Evolutionary conservation across 2,888 invertebrate species (phyloP), one percentile per base, ranked within the genome.

Genomic region (Blomia tropicalis): DNA sequence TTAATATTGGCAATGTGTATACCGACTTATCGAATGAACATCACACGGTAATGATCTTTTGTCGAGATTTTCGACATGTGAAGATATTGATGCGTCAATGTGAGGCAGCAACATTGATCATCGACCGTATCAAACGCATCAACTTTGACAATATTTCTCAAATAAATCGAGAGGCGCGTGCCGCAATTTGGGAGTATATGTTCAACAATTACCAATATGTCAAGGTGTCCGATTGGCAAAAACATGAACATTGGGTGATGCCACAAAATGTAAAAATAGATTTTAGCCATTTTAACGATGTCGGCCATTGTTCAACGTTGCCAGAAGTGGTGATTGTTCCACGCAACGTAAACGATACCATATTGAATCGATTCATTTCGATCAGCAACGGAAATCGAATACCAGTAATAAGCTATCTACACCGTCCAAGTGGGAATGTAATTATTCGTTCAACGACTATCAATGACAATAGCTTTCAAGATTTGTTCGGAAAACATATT

Each of bases 331-430:
- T 65, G 11, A 43, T 65, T 27, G 58, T 58, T 5, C 63, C 63
- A 1, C 58, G 53, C 23, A 19, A 58, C 22, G 27, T 65, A n/a
- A 32, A 41, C 31, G 65, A 65, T 30, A 30, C 25, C 7, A 43
- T 23, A 23, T 51, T 65, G 4, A 51, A 64, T 14, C n/a, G 31
- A 1, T 23, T 30, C 5, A 31, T 58, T 7, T 63, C 63, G 2
- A 30, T 36, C 11, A 51, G 41, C 14, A 23, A 43, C 47, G 63
- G 65, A 32, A 51, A 63, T 7, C 59, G 65, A 32, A 63, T 65
- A 25, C 65, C 65, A 1, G 47, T 65, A 11, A 51, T 65, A n/a
- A 59, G 53, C 25, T 65, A 47, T 60, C 29, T 63, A 5, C 29
- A 53, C 25, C 54, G 54, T 17, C 5, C 29, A n/a, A 59, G 43